phyloP scores from a whole-genome alignment of 2,797 vertebrate genomes.

The Telmatherina bonti region DNA sequence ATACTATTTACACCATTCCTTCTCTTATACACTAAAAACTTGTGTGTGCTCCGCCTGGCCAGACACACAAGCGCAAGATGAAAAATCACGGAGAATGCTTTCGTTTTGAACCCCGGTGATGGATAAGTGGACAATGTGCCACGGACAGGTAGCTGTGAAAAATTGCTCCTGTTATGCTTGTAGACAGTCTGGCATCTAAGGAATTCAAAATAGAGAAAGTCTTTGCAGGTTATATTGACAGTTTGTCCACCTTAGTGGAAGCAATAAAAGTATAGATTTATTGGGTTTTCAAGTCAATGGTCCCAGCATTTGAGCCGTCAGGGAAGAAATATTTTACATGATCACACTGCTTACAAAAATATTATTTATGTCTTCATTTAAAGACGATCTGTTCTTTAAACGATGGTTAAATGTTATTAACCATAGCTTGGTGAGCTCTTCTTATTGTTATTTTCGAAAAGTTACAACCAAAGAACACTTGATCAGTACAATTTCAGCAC shows the following conservation, averaged over 20 bases:
- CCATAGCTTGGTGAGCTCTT: not conserved
- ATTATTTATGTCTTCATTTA: not conserved
- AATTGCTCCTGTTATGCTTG: constrained; percentile 66
- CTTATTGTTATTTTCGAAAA: not conserved
- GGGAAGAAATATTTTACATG: not conserved
- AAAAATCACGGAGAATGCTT: constrained; percentile 70
- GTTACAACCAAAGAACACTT: constrained; percentile 1
- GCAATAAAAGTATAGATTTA: constrained; percentile 22
- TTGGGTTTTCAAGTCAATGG: constrained; percentile 6
- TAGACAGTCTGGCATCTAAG: constrained; percentile 68
- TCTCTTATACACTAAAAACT: constrained; percentile 14
- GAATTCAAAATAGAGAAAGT: constrained; percentile 69
- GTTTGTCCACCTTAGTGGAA: constrained; percentile 33
- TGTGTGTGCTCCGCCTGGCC: constrained; percentile 37
- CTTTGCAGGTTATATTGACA: constrained; percentile 54
- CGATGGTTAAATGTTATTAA: constrained; percentile 5
- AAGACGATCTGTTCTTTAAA: not conserved
- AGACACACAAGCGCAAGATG: constrained; percentile 45
- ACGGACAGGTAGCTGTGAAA: constrained; percentile 74
- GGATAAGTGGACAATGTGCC: constrained; percentile 76
- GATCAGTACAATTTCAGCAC: constrained; percentile 13
- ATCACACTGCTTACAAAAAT: not conserved
- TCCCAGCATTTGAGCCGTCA: constrained; percentile 19
- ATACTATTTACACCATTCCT: constrained; percentile 33
- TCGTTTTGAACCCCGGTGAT: constrained; percentile 66